Base-by-base conservation (phyloP, 53 echinoderm and acorn worm genomes). In the Stichopus horrens region DNA sequence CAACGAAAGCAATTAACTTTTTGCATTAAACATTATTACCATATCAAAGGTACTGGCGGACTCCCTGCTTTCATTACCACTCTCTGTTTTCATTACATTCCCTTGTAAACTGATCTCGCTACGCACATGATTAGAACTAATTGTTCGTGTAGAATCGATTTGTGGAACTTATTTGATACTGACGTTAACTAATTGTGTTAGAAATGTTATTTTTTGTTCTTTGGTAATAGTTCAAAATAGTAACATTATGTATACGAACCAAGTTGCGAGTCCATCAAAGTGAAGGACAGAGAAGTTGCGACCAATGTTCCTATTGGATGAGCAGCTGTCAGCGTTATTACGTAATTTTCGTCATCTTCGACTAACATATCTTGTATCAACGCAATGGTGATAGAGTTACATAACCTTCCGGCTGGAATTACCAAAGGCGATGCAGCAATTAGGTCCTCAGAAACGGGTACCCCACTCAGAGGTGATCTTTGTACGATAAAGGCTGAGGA, bases 241-340 rank as follows among this genome's bases (percentile, higher is more conserved):
- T 9, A 59, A 59, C 11, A 11, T 59, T 59, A 71, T 71, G 4
- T 71, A 6, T 4, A 71, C 20, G 6, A 16, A 71, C 71, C 71
- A n/a, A 71, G 19, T 71, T 71, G 71, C 71, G 71, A 71, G 18
- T 71, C 71, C 18, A 18, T 71, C 18, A 71, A 20, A 18, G 71
- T 71, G 7, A 71, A 71, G 19, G 4, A 7, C n/a, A 71, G 71
- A 71, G n/a, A n/a, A 6, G n/a, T 20, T 6, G 18, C 7, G n/a
- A 21, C 71, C 71, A 71, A 71, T 18, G 71, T 71, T 71, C 71
- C 71, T 19, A 71, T 71, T 71, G 71, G 71, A 7, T 71, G 71
- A 71, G 71, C 16, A 71, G 71, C 18, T 71, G 71, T 18, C 18
- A 71, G 71, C 18, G 19, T 71, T 13, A 71, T 71, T 6, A 71